These are phyloP conservation scores for Bostrychus sinensis DNA, from an alignment of 2,113 vertebrate species.

Conservation along the genomic window DNA sequence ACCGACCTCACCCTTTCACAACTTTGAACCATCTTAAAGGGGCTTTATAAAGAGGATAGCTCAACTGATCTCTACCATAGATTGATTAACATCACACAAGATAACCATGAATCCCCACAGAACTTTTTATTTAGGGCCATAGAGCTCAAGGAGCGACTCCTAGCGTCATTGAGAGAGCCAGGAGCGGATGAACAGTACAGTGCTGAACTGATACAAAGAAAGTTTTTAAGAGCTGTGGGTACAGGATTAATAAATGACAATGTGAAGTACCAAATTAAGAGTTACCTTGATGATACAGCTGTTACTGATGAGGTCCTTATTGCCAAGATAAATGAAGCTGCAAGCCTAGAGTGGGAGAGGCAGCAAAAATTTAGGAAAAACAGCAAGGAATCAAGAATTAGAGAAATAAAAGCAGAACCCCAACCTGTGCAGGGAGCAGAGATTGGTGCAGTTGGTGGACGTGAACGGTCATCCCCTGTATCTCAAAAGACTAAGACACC, in stretches of 20 bases:
- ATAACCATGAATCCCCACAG: constrained; percentile 24
- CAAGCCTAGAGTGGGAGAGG: constrained; percentile 40
- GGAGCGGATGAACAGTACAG: constrained; percentile 34
- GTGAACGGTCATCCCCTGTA: neutral
- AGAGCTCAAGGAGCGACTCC: constrained; percentile 29
- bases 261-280: constrained; percentile 41
- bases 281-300: constrained; percentile 22
- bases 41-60: constrained; percentile 50
- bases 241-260: constrained; percentile 23
- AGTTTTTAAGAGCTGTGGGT: constrained; percentile 13
- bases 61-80: constrained; percentile 32
- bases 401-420: constrained; percentile 19
- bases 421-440: neutral
- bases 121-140: constrained; percentile 25
- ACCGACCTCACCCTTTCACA: constrained; percentile 2
- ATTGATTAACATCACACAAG: constrained; percentile 24
- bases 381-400: constrained; percentile 12
- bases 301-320: too few species aligned
- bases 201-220: constrained; percentile 37
- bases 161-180: constrained; percentile 16
- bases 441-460: neutral
- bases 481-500: constrained; percentile 2
- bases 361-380: constrained; percentile 35
- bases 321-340: constrained; percentile 12
- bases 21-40: constrained; percentile 44